phyloP scores from a whole-genome alignment of 2,888 invertebrate species.

The Drosophila cognata region DNA sequence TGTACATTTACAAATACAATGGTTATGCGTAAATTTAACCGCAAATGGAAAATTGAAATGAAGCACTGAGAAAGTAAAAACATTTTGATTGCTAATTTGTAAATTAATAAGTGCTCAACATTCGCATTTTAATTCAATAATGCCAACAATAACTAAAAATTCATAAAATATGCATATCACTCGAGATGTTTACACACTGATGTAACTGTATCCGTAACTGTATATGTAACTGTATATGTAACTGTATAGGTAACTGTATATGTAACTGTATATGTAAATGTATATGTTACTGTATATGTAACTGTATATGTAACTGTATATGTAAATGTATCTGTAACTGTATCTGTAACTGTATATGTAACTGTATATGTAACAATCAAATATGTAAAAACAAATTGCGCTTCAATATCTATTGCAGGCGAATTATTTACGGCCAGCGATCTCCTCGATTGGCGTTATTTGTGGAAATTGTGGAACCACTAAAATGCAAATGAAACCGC shows the following conservation, averaged over 20 bases:
- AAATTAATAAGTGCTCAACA: background rate
- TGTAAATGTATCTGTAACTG: background rate
- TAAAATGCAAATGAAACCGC: slow-evolving; percentile 35
- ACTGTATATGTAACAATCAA: background rate
- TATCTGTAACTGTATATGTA: background rate
- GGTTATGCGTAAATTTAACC: background rate
- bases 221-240: background rate
- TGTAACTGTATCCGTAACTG: slow-evolving; percentile 14
- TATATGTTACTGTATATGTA: slow-evolving; percentile 14
- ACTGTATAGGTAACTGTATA: background rate
- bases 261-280: slow-evolving; percentile 27
- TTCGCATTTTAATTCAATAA: background rate
- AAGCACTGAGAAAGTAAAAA: background rate
- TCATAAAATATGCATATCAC: background rate
- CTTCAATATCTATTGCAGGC: slow-evolving; percentile 31
- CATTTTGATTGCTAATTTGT: background rate
- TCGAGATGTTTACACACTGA: background rate
- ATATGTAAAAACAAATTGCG: slow-evolving; percentile 11
- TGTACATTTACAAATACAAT: background rate
- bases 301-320: slow-evolving; percentile 5
- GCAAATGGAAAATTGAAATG: background rate
- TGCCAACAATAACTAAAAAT: background rate
- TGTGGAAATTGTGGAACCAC: slow-evolving; percentile 1
- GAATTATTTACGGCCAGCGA: slow-evolving; percentile 6
- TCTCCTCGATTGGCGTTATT: slow-evolving; percentile 2